Evolutionary conservation across 2,113 vertebrate species (phyloP).

Genomic region (Paralichthys olivaceus): DNA sequence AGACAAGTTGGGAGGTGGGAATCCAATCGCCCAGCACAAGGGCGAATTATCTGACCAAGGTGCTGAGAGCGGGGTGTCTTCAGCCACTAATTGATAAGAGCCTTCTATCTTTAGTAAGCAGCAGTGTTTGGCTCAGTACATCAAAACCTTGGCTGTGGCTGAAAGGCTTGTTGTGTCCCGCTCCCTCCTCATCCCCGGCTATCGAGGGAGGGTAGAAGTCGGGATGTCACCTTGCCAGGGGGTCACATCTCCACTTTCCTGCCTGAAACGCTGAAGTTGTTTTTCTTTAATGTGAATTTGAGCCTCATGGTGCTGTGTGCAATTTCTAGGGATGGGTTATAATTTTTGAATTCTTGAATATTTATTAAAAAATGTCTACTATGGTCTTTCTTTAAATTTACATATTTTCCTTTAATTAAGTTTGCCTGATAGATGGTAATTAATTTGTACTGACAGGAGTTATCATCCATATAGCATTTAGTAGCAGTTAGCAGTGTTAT

Average conservation of each 20-base stretch:
- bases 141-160: slow-evolving; percentile 81
- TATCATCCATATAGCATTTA: too few relatives aligned
- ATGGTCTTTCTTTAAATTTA: too few relatives aligned
- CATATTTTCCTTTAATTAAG: too few relatives aligned
- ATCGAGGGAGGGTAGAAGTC: slow-evolving; percentile 67
- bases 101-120: slow-evolving; percentile 81
- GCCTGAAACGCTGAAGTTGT: slow-evolving; percentile 46
- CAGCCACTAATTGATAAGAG: slow-evolving; percentile 83
- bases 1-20: slow-evolving; percentile 72
- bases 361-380: neutral
- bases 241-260: slow-evolving; percentile 69
- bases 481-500: too few relatives aligned
- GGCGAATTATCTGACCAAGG: slow-evolving; percentile 81
- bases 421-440: too few relatives aligned
- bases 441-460: too few relatives aligned
- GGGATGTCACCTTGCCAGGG: slow-evolving; percentile 78
- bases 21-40: slow-evolving; percentile 77
- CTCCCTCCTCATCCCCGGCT: slow-evolving; percentile 63
- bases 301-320: slow-evolving; percentile 22
- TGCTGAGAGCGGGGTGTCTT: slow-evolving; percentile 76
- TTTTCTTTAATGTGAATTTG: slow-evolving; percentile 49
- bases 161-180: slow-evolving; percentile 72
- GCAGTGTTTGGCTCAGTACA: slow-evolving; percentile 77
- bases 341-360: neutral
- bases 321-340: slow-evolving; percentile 19